phyloP scores from a whole-genome alignment of 1,140 invertebrate genomes.

The Myzus persicae region DNA sequence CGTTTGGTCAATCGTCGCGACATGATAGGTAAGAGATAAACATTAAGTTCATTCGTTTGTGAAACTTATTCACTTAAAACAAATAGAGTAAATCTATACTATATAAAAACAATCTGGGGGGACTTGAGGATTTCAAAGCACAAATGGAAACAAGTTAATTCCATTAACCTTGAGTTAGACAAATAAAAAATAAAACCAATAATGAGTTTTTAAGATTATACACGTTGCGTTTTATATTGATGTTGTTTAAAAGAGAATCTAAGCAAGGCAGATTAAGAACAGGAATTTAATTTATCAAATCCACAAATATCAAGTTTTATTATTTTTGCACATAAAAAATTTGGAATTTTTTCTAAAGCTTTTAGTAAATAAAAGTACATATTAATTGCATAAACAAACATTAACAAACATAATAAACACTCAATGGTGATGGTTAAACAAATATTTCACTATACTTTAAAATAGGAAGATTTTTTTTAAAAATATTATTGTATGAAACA shows the following conservation, averaged over 20 bases:
- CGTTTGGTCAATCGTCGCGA: not conserved
- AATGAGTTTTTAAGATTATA: not conserved
- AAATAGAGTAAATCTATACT: not conserved
- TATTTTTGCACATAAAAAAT: not conserved
- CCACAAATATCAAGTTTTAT: not conserved
- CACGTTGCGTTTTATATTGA: not conserved
- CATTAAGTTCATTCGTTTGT: not conserved
- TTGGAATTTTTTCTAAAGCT: not conserved
- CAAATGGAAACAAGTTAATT: not conserved
- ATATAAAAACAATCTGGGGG: not conserved
- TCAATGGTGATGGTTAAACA: too few relatives aligned
- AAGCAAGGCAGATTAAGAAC: not conserved
- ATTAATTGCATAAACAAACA: too few relatives aligned
- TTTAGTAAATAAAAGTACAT: not conserved
- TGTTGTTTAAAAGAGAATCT: not conserved
- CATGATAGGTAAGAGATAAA: slow-evolving; percentile 1
- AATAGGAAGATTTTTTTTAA: too few relatives aligned
- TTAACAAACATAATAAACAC: not conserved
- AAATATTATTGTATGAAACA: too few relatives aligned
- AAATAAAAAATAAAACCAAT: not conserved
- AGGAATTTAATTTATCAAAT: not conserved
- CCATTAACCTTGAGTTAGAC: not conserved
- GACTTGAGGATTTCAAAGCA: not conserved
- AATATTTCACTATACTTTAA: too few relatives aligned
- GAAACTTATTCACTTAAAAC: not conserved